These are phyloP conservation scores for Ylistrum balloti DNA, from an alignment of 1,140 invertebrate genomes.

Conservation along the genomic window DNA sequence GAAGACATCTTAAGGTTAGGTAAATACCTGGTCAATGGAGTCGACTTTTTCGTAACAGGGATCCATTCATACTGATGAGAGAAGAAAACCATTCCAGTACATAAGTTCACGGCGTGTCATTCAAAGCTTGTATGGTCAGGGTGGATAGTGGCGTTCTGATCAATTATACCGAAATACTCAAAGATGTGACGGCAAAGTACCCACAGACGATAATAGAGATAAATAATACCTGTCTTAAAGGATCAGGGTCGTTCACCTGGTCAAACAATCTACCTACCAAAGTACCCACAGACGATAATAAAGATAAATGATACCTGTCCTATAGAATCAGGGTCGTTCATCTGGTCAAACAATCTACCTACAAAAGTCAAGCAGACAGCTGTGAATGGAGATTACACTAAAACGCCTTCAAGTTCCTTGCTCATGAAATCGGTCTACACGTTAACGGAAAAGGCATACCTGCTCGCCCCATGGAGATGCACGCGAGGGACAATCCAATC, in stretches of 20 bases:
- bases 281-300: no score
- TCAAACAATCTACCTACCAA: slow-evolving; percentile 48
- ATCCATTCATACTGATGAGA: no score
- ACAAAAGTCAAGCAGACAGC: slow-evolving; percentile 49
- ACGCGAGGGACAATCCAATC: not conserved
- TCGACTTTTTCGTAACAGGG: no score
- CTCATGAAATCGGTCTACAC: not conserved
- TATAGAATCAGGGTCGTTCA: slow-evolving; percentile 45
- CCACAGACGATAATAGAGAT: slow-evolving; percentile 49
- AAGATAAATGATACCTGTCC: slow-evolving; percentile 52
- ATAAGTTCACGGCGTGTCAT: slow-evolving; percentile 2
- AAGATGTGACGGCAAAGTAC: slow-evolving; percentile 47
- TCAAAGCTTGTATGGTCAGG: slow-evolving; percentile 53
- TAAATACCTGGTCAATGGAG: no score
- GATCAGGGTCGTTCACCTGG: slow-evolving; percentile 48
- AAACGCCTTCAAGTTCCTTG: not conserved
- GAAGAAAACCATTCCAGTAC: no score
- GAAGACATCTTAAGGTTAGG: no score
- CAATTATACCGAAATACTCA: slow-evolving; percentile 51
- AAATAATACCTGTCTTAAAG: slow-evolving; percentile 43
- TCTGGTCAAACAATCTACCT: slow-evolving; percentile 50
- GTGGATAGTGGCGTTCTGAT: slow-evolving; percentile 51
- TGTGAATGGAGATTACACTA: slow-evolving; percentile 43
- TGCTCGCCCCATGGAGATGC: not conserved
- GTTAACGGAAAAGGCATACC: not conserved